These are phyloP conservation scores for Sanderia malayensis DNA, from an alignment of 30 jellyfish, hydroid and myxozoan genomes.

Conservation along the genomic window DNA sequence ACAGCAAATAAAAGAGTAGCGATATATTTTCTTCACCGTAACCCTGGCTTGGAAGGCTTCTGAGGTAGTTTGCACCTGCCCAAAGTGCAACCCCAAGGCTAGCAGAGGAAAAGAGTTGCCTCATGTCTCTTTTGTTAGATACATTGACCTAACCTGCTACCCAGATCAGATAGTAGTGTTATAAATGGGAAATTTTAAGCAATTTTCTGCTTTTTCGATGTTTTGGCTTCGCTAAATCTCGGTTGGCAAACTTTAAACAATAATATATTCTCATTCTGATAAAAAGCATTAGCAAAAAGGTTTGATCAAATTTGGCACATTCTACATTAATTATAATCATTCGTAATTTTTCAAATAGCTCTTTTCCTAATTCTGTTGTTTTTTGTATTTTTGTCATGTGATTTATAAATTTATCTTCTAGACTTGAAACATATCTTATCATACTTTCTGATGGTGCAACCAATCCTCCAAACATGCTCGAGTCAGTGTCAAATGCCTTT, in stretches of 20 bases:
- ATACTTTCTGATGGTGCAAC: neutral
- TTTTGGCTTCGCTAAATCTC: conserved; percentile 7
- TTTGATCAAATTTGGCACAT: neutral
- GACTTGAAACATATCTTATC: neutral
- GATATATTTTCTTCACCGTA: too few species aligned
- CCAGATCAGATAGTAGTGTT: too few species aligned
- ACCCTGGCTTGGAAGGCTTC: too few species aligned
- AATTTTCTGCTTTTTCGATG: conserved; percentile 16
- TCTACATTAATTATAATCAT: neutral
- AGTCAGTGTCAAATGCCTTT: neutral
- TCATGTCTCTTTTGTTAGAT: too few species aligned
- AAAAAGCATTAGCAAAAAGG: conserved; percentile 1
- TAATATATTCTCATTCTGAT: conserved; percentile 16
- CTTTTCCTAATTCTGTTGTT: neutral
- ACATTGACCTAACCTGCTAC: too few species aligned
- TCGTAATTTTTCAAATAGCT: neutral
- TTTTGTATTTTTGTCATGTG: neutral
- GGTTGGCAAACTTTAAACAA: conserved; percentile 4
- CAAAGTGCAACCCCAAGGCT: too few species aligned
- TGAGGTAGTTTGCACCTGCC: too few species aligned
- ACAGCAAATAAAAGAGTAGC: too few species aligned
- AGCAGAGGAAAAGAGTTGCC: too few species aligned
- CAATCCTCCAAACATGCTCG: conserved; percentile 14
- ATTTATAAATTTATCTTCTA: conserved; percentile 11
- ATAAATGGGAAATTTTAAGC: conserved; percentile 8